Evolutionary conservation across 1,140 invertebrate species (phyloP).

Genomic region (Chironomus tepperi): DNA sequence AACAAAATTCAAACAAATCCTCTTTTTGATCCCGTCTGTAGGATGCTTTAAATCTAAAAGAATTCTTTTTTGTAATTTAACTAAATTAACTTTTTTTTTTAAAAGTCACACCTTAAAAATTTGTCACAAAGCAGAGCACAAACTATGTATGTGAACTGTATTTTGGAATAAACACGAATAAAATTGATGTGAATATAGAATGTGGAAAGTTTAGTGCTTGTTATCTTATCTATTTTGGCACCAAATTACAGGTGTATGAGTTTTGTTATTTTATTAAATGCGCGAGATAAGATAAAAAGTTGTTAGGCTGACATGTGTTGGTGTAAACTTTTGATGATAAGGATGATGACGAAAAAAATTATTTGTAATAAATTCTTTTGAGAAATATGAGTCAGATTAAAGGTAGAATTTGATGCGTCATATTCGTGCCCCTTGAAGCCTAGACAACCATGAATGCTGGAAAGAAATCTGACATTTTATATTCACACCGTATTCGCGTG

Average conservation of each 20-base stretch:
- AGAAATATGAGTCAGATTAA: neutral
- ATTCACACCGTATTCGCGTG: too few relatives aligned
- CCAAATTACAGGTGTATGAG: neutral
- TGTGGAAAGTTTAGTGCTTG: neutral
- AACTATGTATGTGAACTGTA: too few relatives aligned
- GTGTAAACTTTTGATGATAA: neutral
- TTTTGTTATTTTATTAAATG: neutral
- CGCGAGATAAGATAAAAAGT: neutral
- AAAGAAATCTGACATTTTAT: too few relatives aligned
- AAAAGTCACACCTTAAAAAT: slow-evolving; percentile 18
- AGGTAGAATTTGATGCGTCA: too few relatives aligned
- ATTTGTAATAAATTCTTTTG: neutral
- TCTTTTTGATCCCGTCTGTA: neutral
- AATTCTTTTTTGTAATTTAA: neutral
- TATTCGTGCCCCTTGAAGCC: too few relatives aligned
- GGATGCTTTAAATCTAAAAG: neutral
- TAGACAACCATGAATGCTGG: too few relatives aligned
- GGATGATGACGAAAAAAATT: slow-evolving; percentile 4
- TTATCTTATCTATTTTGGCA: neutral
- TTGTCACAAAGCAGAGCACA: neutral
- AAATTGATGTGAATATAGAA: neutral
- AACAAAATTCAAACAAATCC: neutral
- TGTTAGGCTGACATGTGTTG: neutral
- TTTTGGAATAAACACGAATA: neutral
- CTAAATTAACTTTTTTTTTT: neutral